A percentile compares a stretch with the other conserved stretches of the same genome.
These are phyloP conservation scores for Homarus americanus DNA, from an alignment of 1,140 invertebrate species.

Conservation along the genomic window DNA sequence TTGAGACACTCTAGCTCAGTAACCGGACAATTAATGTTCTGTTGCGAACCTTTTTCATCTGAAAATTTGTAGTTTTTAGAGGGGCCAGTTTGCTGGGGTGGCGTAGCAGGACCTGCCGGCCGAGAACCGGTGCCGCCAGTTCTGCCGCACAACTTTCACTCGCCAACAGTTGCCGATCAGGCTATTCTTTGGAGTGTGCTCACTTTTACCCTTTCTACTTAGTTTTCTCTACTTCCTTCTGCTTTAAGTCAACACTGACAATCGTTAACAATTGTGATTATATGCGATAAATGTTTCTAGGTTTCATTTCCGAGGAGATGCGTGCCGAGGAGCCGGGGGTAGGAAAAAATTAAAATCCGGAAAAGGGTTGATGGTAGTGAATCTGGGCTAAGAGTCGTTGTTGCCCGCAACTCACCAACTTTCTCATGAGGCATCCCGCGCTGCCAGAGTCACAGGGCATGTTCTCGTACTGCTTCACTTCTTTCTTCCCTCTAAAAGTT, in stretches of 20 bases:
- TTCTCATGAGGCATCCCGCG: conserved; percentile 26
- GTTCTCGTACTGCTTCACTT: conserved; percentile 9
- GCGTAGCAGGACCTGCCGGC: not conserved
- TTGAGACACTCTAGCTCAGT: not conserved
- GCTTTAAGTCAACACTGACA: no score
- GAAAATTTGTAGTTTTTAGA: not conserved
- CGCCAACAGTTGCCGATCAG: conserved; percentile 6
- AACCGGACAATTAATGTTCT: not conserved
- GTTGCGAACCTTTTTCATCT: no score
- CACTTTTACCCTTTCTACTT: conserved; percentile 21
- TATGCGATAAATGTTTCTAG: no score
- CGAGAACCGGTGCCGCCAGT: conserved; percentile 30
- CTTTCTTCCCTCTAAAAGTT: not conserved
- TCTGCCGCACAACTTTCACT: conserved; percentile 37
- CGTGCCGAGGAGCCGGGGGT: no score
- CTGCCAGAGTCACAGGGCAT: not conserved
- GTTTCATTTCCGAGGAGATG: no score
- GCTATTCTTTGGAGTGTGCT: not conserved
- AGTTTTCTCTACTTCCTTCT: not conserved
- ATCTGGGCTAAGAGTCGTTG: not conserved
- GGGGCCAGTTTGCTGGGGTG: conserved; percentile 6
- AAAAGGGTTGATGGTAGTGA: not conserved
- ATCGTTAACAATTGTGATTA: no score
- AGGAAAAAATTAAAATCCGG: not conserved
- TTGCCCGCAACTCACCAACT: conserved; percentile 17